Conservation (phyloP, 2,797 vertebrate species). For the Xenopus petersii region DNA sequence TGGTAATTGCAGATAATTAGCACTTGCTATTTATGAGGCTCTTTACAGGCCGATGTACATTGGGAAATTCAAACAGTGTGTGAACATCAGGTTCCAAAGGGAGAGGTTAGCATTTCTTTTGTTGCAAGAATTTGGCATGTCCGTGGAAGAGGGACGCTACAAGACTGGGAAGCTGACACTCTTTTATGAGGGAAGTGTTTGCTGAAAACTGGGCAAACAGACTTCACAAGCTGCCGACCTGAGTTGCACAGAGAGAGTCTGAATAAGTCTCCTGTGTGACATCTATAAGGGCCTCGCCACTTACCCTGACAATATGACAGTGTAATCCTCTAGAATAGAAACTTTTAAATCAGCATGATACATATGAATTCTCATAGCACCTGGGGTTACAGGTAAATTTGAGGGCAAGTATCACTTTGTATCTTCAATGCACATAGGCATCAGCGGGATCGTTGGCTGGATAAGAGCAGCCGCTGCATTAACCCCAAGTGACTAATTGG, state of each 20-base stretch:
- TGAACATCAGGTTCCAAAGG: background rate
- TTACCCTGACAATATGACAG: too few species aligned
- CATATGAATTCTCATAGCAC: too few species aligned
- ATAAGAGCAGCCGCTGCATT: too few species aligned
- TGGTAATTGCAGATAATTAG: conserved; percentile 28
- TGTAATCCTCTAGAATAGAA: too few species aligned
- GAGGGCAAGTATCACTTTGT: too few species aligned
- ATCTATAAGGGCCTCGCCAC: too few species aligned
- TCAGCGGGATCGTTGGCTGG: too few species aligned
- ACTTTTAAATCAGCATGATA: too few species aligned
- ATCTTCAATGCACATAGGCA: too few species aligned
- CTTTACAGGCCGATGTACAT: conserved; percentile 18
- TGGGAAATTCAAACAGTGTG: conserved; percentile 15
- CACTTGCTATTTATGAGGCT: conserved; percentile 18
- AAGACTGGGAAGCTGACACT: background rate
- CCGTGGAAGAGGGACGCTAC: background rate
- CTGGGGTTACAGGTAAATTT: too few species aligned
- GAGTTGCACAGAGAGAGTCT: background rate
- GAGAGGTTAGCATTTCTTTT: conserved; percentile 7
- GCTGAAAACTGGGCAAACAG: background rate
- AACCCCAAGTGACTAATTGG: too few species aligned
- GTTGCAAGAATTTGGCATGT: conserved; percentile 10
- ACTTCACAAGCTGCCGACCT: background rate
- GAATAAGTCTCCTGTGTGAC: too few species aligned
- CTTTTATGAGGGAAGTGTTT: background rate